Evolutionary conservation across 2,888 invertebrate species (phyloP).

Genomic region (Drosophila kanekoi): DNA sequence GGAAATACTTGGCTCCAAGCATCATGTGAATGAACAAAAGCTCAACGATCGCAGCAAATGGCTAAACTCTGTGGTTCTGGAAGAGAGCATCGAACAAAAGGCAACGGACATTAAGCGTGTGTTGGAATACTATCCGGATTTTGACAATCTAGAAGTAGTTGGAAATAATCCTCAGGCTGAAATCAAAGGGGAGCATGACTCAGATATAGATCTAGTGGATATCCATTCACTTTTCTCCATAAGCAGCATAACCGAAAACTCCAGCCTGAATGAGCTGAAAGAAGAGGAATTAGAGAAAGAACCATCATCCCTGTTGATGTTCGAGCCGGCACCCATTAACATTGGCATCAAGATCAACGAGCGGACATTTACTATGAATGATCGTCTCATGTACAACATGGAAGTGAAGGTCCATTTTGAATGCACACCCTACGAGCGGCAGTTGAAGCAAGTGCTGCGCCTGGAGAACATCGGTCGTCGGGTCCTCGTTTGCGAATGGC

Average conservation of each 20-base stretch:
- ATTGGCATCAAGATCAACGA: conserved; percentile 68
- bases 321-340: neutral
- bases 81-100: conserved; percentile 45
- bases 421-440: conserved; percentile 67
- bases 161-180: conserved; percentile 28
- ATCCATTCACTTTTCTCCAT: conserved; percentile 40
- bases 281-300: neutral
- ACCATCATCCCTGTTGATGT: neutral
- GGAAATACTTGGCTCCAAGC: conserved; percentile 50
- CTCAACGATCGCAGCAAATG: conserved; percentile 45
- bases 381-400: conserved; percentile 14
- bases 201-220: conserved; percentile 40
- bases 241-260: conserved; percentile 46
- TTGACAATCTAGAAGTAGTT: conserved; percentile 68
- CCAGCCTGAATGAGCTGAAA: neutral
- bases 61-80: conserved; percentile 66
- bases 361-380: conserved; percentile 8
- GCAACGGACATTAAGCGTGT: conserved; percentile 65
- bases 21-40: fast-evolving
- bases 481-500: conserved; percentile 68
- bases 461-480: conserved; percentile 73
- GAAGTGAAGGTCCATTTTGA: conserved; percentile 48
- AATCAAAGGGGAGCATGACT: conserved; percentile 1
- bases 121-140: conserved; percentile 70
- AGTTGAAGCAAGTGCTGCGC: conserved; percentile 57